Evolutionary conservation across 2,888 invertebrate genomes (phyloP).

Genomic region (Apodemia duryi): DNA sequence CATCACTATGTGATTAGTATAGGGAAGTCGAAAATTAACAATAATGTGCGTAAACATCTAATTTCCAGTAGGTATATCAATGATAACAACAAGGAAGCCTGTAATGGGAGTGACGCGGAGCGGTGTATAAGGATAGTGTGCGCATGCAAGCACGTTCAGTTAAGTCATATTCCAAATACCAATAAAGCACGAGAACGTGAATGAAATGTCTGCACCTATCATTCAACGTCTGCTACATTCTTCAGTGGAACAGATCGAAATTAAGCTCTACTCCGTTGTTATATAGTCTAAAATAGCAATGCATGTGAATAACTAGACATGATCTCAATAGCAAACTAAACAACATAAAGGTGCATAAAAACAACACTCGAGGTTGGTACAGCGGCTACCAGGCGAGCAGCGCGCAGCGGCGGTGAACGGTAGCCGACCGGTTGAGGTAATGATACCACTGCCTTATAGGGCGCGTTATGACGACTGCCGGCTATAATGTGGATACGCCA

Average conservation of each 20-base stretch:
- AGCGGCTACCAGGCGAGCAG: constrained; percentile 63
- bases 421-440: constrained; percentile 66
- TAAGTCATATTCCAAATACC: constrained; percentile 59
- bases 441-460: constrained; percentile 74
- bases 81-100: constrained; percentile 28
- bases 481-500: constrained; percentile 46
- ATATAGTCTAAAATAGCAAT: constrained; percentile 24
- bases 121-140: constrained; percentile 26
- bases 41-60: neutral
- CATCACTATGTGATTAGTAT: no score
- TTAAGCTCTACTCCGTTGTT: constrained; percentile 1
- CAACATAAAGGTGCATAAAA: constrained; percentile 58
- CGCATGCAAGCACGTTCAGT: constrained; percentile 32
- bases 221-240: constrained; percentile 44
- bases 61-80: constrained; percentile 16
- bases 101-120: constrained; percentile 20
- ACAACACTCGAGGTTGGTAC: constrained; percentile 50
- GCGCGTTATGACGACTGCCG: constrained; percentile 61
- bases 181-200: constrained; percentile 57
- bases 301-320: constrained; percentile 36
- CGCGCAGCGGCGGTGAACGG: constrained; percentile 50
- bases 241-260: constrained; percentile 17
- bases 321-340: constrained; percentile 64
- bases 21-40: no score
- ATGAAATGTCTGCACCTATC: constrained; percentile 60